Percentiles rank a stretch among this genome's conserved stretches.
Conservation (phyloP, 2,888 invertebrate species). For the Liopterus haemorrhoidalis region DNA sequence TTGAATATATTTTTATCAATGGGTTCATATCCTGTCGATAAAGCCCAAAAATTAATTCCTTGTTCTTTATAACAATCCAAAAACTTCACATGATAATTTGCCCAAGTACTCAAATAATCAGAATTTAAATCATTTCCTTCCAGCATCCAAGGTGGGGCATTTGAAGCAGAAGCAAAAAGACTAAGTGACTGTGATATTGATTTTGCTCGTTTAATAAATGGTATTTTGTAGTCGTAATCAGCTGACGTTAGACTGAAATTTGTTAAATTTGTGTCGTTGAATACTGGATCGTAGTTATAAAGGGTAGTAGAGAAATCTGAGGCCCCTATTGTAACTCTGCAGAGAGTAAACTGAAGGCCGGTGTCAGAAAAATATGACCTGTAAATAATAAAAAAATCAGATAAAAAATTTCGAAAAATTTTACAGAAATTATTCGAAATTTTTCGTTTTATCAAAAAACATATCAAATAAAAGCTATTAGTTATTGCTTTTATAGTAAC, state of each 20-base stretch:
- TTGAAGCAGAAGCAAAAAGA: constrained; percentile 52
- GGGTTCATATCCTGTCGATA: constrained; percentile 86
- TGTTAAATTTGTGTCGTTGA: constrained; percentile 53
- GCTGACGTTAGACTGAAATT: constrained; percentile 61
- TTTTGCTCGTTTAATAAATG: constrained; percentile 49
- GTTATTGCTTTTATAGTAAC: no score
- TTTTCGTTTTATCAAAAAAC: no score
- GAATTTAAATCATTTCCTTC: constrained; percentile 35
- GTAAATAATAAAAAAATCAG: constrained; percentile 30
- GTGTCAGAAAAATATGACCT: constrained; percentile 64
- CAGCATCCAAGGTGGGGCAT: constrained; percentile 52
- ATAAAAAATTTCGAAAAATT: no score
- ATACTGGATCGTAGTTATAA: constrained; percentile 67
- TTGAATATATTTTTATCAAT: no score
- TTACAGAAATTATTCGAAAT: no score
- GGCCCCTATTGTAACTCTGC: constrained; percentile 78
- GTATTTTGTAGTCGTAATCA: constrained; percentile 64
- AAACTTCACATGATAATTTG: constrained; percentile 75
- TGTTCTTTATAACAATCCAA: constrained; percentile 66
- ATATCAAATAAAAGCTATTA: no score
- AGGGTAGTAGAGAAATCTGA: constrained; percentile 75
- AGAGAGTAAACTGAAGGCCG: constrained; percentile 72
- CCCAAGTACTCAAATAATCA: constrained; percentile 68
- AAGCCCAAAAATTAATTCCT: constrained; percentile 68
- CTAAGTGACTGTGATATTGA: constrained; percentile 45